A percentile compares a stretch with the other conserved stretches of the same genome.
These are phyloP conservation scores for Dinocampus coccinellae DNA, from an alignment of 2,888 invertebrate species.

Conservation along the genomic window DNA sequence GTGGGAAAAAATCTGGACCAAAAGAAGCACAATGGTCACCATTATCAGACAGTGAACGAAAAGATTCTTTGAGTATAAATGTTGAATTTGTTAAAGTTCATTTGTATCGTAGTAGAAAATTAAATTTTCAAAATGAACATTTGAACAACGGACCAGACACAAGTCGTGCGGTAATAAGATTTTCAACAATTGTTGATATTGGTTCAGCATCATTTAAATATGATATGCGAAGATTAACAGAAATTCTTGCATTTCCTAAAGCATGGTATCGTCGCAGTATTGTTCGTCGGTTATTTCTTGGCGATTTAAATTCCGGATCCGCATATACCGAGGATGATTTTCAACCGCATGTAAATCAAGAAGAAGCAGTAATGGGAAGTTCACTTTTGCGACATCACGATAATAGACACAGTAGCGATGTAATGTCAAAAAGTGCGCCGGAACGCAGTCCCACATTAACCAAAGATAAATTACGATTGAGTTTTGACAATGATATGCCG, in stretches of 20 bases:
- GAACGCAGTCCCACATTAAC: slow-evolving; percentile 67
- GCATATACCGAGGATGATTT: slow-evolving; percentile 68
- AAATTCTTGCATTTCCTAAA: slow-evolving; percentile 97
- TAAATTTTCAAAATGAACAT: slow-evolving; percentile 78
- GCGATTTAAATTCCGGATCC: slow-evolving; percentile 82
- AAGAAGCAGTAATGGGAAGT: slow-evolving; percentile 64
- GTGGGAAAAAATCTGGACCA: slow-evolving; percentile 83
- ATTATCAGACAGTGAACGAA: slow-evolving; percentile 88
- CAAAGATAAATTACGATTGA: slow-evolving; percentile 74
- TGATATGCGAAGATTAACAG: slow-evolving; percentile 96
- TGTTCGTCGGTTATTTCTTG: slow-evolving; percentile 91
- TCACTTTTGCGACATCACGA: slow-evolving; percentile 63
- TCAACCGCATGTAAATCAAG: slow-evolving; percentile 60
- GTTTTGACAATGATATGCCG: slow-evolving; percentile 71
- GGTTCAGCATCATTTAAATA: slow-evolving; percentile 98
- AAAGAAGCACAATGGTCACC: slow-evolving; percentile 91
- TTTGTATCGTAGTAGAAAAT: slow-evolving; percentile 89
- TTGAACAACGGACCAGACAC: slow-evolving; percentile 73
- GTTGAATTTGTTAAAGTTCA: slow-evolving; percentile 98
- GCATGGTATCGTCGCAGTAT: slow-evolving; percentile 98
- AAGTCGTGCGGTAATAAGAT: slow-evolving; percentile 89
- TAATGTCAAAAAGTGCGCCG: slow-evolving; percentile 60
- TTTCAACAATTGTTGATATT: slow-evolving; percentile 96
- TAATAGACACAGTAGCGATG: slow-evolving; percentile 53
- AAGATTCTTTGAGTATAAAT: slow-evolving; percentile 95